Evolutionary conservation across 2,797 vertebrate species (phyloP).

Genomic region (Megaceryle alcyon): DNA sequence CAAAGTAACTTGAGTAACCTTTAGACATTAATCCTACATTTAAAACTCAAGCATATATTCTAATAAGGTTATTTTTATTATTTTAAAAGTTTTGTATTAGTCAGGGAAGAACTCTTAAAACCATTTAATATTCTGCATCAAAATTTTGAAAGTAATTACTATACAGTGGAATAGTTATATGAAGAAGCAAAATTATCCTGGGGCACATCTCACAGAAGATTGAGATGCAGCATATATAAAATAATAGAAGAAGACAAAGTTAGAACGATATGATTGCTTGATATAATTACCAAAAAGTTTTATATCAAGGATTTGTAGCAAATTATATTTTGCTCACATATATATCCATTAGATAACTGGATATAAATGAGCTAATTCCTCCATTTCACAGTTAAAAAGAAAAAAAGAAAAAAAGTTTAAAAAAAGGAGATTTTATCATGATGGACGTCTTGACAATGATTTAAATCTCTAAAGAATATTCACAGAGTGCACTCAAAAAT

Average conservation of each 20-base stretch:
- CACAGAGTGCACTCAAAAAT: conserved; percentile 5
- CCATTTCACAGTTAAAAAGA: neutral
- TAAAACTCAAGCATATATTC: neutral
- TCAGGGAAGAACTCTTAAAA: neutral
- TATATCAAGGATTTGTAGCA: neutral
- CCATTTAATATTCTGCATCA: neutral
- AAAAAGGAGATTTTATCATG: neutral
- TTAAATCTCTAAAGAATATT: conserved; percentile 32
- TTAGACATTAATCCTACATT: neutral
- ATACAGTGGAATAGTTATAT: neutral
- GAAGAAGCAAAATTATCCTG: neutral
- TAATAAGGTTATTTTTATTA: neutral
- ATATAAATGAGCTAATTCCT: neutral
- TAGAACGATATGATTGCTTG: neutral
- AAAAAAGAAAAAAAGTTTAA: too few relatives aligned
- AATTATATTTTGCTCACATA: conserved; percentile 1
- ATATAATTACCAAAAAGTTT: neutral
- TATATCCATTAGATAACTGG: neutral
- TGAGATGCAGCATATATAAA: neutral
- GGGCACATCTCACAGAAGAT: neutral
- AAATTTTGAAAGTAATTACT: neutral
- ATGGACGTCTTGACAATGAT: neutral
- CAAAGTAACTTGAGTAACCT: neutral
- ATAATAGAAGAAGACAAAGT: neutral
- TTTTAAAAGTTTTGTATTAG: neutral